These are phyloP conservation scores for Gobio occitaniae DNA, from an alignment of 2,797 vertebrate species.

Conservation along the genomic window DNA sequence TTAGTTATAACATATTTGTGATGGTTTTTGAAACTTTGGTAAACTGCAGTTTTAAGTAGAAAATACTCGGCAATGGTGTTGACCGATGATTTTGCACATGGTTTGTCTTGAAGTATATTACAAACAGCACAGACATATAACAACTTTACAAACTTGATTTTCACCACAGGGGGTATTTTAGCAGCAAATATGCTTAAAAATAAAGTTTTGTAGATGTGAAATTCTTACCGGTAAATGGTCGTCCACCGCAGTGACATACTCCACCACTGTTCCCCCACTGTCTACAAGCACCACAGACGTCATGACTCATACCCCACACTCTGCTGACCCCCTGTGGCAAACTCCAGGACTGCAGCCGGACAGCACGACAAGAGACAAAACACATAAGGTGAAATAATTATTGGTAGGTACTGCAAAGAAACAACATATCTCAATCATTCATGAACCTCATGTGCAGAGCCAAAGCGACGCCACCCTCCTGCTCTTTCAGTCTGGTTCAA, in stretches of 20 bases:
- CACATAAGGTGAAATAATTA: not conserved
- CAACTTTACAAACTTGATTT: not conserved
- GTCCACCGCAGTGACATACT: constrained; percentile 86
- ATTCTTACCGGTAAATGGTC: constrained; percentile 73
- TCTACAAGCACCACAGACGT: constrained; percentile 91
- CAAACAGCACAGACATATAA: no score
- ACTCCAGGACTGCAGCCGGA: constrained; percentile 29
- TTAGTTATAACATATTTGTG: no score
- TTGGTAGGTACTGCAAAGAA: not conserved
- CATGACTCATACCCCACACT: constrained; percentile 85
- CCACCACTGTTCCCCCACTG: constrained; percentile 84
- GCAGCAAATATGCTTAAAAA: not conserved
- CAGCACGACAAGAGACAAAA: not conserved
- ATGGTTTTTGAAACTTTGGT: no score
- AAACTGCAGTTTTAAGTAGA: no score
- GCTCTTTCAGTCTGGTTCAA: constrained; percentile 9
- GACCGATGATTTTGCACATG: no score
- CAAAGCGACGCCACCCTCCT: not conserved
- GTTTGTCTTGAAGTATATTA: no score
- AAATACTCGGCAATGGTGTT: no score
- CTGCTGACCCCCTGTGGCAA: constrained; percentile 24
- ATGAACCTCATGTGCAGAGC: constrained; percentile 2
- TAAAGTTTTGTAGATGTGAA: not conserved
- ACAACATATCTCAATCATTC: not conserved
- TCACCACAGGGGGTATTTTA: no score